Conservation (phyloP, 1,140 invertebrate species). For the Microvelia longipes region DNA sequence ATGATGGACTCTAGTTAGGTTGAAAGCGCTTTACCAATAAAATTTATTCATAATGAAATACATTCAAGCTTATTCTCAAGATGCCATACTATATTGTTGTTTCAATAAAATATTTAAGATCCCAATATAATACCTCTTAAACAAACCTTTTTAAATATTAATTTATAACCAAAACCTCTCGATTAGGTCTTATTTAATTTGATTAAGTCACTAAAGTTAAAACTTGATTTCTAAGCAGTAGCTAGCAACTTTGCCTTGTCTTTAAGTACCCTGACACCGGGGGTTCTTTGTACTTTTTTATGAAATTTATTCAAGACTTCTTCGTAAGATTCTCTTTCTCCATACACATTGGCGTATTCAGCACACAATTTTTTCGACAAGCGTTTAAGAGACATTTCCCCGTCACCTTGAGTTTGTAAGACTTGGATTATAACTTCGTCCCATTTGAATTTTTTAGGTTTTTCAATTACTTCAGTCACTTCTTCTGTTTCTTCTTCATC, state of each 20-base stretch:
- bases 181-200: too few species aligned
- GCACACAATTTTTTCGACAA: constrained; percentile 12
- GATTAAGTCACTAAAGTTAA: too few species aligned
- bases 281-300: constrained; percentile 15
- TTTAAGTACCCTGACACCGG: constrained; percentile 12
- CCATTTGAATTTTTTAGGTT: constrained; percentile 14
- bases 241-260: constrained; percentile 14
- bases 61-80: too few species aligned
- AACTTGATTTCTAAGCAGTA: too few species aligned
- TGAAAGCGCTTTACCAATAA: too few species aligned
- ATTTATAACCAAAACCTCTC: too few species aligned
- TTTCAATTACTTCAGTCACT: background rate
- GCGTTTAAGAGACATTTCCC: constrained; percentile 13
- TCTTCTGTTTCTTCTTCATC: background rate
- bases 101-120: too few species aligned
- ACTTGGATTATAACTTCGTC: constrained; percentile 12
- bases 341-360: constrained; percentile 12
- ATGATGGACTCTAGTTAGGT: too few species aligned
- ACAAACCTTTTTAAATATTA: too few species aligned
- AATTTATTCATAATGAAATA: too few species aligned
- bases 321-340: constrained; percentile 11
- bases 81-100: too few species aligned
- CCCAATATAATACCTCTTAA: too few species aligned
- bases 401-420: constrained; percentile 4
- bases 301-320: constrained; percentile 13